Percentiles rank a stretch among this genome's conserved stretches.
Evolutionary conservation across 2,888 invertebrate genomes (phyloP).

Genomic region (Cabera pusaria): DNA sequence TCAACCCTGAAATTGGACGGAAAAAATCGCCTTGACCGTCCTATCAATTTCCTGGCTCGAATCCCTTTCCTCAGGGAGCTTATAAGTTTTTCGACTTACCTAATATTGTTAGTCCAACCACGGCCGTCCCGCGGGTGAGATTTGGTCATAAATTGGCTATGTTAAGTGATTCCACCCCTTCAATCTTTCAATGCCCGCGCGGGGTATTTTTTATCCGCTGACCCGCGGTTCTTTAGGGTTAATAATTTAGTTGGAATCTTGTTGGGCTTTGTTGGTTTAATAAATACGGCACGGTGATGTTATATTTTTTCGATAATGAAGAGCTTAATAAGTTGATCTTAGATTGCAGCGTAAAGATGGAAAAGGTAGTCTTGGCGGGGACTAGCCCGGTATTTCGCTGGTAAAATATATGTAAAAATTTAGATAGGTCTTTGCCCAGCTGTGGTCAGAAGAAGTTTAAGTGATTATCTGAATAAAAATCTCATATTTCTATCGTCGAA

Average conservation of each 20-base stretch:
- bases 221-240: conserved; percentile 43
- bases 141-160: conserved; percentile 76
- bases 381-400: too few species aligned
- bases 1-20: conserved; percentile 31
- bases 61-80: conserved; percentile 45
- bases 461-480: too few species aligned
- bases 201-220: conserved; percentile 64
- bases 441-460: too few species aligned
- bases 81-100: conserved; percentile 67
- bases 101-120: conserved; percentile 81
- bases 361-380: too few species aligned
- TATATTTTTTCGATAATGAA: too few species aligned
- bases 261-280: conserved; percentile 27
- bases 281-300: too few species aligned
- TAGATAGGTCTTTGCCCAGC: too few species aligned
- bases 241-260: conserved; percentile 52
- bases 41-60: conserved; percentile 50
- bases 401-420: too few species aligned
- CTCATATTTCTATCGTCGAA: too few species aligned
- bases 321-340: too few species aligned
- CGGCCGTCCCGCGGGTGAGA: conserved; percentile 74
- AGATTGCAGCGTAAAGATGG: too few species aligned
- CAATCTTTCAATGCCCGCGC: conserved; percentile 78
- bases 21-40: conserved; percentile 28
- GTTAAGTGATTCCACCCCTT: conserved; percentile 80